Evolutionary conservation across 2,797 vertebrate genomes (phyloP).

Genomic region (Enteromius paludinosus): DNA sequence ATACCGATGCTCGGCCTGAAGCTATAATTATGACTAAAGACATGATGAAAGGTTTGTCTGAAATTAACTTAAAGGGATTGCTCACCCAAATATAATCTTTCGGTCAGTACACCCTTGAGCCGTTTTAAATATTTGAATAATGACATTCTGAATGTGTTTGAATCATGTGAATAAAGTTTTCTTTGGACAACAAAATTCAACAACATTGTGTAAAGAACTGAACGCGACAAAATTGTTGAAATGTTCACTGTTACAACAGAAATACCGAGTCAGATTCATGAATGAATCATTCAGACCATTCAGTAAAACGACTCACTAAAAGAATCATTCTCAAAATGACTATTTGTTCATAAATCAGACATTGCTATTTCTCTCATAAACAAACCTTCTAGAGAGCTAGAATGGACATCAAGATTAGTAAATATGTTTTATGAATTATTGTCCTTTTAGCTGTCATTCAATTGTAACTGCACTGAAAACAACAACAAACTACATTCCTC

Average conservation of each 20-base stretch:
- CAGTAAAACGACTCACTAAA: neutral
- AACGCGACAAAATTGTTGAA: neutral
- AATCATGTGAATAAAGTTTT: neutral
- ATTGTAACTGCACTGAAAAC: neutral
- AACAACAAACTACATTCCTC: slow-evolving; percentile 4
- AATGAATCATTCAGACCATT: neutral
- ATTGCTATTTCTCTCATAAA: neutral
- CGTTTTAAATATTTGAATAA: neutral
- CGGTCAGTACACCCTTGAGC: too few species aligned
- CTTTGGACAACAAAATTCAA: neutral
- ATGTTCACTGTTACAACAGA: neutral
- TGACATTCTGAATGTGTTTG: neutral
- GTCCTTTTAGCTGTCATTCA: neutral
- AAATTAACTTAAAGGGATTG: neutral
- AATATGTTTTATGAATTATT: neutral
- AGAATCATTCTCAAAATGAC: neutral
- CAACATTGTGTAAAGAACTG: neutral
- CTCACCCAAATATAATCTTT: neutral
- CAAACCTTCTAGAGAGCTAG: neutral
- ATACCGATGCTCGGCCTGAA: neutral
- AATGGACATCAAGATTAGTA: neutral
- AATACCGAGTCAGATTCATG: neutral
- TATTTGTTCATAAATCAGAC: neutral
- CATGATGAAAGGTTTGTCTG: neutral
- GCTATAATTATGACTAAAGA: neutral